Evolutionary conservation across 2,797 vertebrate genomes (phyloP).

Genomic region (Kryptopterus vitreolus): DNA sequence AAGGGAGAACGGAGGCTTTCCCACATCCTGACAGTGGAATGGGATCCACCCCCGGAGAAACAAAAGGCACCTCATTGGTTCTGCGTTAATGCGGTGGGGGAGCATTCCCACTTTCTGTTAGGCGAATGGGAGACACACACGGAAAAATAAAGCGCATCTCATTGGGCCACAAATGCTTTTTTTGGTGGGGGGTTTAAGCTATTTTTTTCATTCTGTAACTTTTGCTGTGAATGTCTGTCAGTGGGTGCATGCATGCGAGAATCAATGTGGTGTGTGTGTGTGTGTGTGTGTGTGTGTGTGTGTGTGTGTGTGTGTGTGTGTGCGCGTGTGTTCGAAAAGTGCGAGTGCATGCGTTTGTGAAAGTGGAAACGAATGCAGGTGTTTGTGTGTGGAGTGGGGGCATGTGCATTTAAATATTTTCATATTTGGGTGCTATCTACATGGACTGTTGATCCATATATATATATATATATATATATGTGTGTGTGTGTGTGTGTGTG

Average conservation of each 20-base stretch:
- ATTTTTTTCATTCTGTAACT: constrained; percentile 20
- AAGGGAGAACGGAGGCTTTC: constrained; percentile 47
- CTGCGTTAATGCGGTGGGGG: constrained; percentile 53
- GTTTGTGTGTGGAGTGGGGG: too few relatives aligned
- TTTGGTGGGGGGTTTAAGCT: constrained; percentile 50
- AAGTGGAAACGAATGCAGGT: not conserved
- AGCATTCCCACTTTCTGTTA: constrained; percentile 24
- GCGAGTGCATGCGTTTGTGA: not conserved
- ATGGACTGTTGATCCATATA: too few relatives aligned
- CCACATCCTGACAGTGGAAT: constrained; percentile 61
- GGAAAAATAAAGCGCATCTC: not conserved
- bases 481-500: too few relatives aligned
- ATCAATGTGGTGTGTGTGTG: not conserved
- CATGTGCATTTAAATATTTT: too few relatives aligned
- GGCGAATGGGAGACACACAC: constrained; percentile 21
- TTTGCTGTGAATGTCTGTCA: not conserved
- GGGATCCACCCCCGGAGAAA: constrained; percentile 50
- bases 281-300: not conserved
- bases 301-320: not conserved
- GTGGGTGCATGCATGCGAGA: not conserved
- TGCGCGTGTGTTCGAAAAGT: not conserved
- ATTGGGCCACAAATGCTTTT: constrained; percentile 41
- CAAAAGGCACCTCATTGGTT: constrained; percentile 65
- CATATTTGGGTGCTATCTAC: too few relatives aligned
- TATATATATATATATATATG: too few relatives aligned